A percentile compares a stretch with the other conserved stretches of the same genome.
These are phyloP conservation scores for Tachysurus vachellii DNA, from an alignment of 2,113 vertebrate species.

Conservation along the genomic window DNA sequence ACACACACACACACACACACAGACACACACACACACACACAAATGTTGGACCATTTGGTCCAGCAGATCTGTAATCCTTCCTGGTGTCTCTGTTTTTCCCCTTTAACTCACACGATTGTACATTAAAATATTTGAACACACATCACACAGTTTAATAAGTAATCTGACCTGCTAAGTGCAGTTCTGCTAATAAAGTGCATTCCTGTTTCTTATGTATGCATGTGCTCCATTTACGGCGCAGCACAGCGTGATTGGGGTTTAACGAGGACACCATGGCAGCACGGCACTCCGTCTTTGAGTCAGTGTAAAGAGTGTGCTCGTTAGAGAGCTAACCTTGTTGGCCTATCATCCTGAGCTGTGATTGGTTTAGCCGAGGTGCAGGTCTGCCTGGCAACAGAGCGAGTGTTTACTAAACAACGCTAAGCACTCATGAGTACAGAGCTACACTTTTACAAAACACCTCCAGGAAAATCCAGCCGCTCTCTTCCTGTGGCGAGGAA, in stretches of 20 bases:
- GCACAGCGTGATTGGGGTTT: slow-evolving; percentile 1
- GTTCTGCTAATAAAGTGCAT: slow-evolving; percentile 12
- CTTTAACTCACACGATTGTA: not conserved
- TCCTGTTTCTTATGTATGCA: slow-evolving; percentile 24
- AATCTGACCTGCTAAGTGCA: slow-evolving; percentile 22
- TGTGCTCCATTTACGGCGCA: not conserved
- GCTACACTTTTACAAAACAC: slow-evolving; percentile 48
- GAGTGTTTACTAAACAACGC: slow-evolving; percentile 50
- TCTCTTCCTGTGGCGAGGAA: slow-evolving; percentile 40
- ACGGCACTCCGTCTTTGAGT: slow-evolving; percentile 14
- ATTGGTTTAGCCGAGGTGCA: slow-evolving; percentile 45
- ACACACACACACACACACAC: no score
- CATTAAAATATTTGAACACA: not conserved
- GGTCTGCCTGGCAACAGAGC: slow-evolving; percentile 53
- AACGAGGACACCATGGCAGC: slow-evolving; percentile 48
- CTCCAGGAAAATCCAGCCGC: slow-evolving; percentile 46
- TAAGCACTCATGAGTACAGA: slow-evolving; percentile 11
- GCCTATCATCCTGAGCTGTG: slow-evolving; percentile 27
- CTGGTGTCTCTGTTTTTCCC: not conserved
- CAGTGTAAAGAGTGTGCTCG: slow-evolving; percentile 40
- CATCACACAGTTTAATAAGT: slow-evolving; percentile 14
- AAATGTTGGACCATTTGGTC: not conserved
- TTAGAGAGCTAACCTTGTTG: slow-evolving; percentile 37
- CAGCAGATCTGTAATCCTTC: not conserved
- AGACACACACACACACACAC: not conserved